Evolutionary conservation across 2,888 invertebrate genomes (phyloP).

Genomic region (Strigamia crassipes): DNA sequence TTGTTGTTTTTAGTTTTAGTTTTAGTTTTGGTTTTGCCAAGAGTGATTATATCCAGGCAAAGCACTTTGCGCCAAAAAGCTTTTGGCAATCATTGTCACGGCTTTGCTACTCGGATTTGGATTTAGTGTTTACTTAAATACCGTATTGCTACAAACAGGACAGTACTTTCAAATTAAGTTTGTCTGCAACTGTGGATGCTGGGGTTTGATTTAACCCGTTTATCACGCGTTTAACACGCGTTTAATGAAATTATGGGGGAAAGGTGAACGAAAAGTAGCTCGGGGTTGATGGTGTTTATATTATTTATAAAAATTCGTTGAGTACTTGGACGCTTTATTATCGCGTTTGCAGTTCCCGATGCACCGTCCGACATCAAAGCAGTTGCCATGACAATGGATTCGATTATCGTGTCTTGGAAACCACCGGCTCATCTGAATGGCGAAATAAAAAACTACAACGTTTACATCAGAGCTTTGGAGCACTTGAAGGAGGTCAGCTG

Average conservation of each 20-base stretch:
- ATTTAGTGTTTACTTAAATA: constrained; percentile 1
- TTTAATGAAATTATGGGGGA: not conserved
- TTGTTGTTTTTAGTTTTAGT: not conserved
- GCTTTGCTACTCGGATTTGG: not conserved
- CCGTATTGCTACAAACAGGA: not conserved
- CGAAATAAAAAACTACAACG: constrained; percentile 77
- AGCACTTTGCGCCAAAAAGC: constrained; percentile 12
- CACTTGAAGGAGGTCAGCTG: constrained; percentile 48
- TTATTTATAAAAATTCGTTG: not conserved
- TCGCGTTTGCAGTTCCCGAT: constrained; percentile 70
- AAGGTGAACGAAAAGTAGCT: not conserved
- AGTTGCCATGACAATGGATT: constrained; percentile 76
- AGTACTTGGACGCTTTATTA: not conserved
- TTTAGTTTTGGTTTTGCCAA: not conserved
- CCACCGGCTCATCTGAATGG: constrained; percentile 80
- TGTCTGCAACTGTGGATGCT: not conserved
- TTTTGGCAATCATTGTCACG: not conserved
- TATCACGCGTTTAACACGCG: not conserved
- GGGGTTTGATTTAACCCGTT: not conserved
- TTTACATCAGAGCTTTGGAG: constrained; percentile 65
- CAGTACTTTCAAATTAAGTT: not conserved
- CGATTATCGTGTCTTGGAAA: constrained; percentile 83
- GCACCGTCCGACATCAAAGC: constrained; percentile 86
- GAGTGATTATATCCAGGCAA: not conserved
- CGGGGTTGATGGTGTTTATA: not conserved